A percentile compares a stretch with the other conserved stretches of the same genome.
Evolutionary conservation across 2,113 vertebrate genomes (phyloP).

Genomic region (Dasyprocta punctata): DNA sequence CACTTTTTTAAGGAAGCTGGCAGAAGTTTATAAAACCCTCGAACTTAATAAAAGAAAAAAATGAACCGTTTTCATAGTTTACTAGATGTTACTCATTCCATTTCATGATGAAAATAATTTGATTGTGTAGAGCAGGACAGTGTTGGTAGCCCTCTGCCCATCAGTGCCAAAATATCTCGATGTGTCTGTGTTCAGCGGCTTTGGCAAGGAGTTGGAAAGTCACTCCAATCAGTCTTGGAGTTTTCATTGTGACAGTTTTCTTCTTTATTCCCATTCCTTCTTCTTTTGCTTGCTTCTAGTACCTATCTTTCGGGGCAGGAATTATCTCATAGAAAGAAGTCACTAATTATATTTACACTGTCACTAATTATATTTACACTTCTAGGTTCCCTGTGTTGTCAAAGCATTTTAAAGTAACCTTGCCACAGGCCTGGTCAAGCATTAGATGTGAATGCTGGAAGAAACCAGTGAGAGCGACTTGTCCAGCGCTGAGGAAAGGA

Average conservation of each 20-base stretch:
- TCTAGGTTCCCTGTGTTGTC: constrained; percentile 51
- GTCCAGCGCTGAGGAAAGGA: neutral
- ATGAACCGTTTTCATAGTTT: constrained; percentile 19
- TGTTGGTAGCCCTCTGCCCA: neutral
- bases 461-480: constrained; percentile 57
- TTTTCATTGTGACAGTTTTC: neutral
- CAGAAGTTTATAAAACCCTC: neutral
- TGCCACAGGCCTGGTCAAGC: neutral
- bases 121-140: neutral
- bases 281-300: neutral
- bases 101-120: constrained; percentile 31
- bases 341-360: constrained; percentile 57
- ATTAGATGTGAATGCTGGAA: constrained; percentile 52
- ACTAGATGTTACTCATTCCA: neutral
- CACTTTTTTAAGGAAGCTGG: neutral
- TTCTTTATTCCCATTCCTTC: neutral
- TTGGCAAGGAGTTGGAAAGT: neutral
- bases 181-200: neutral
- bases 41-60: constrained; percentile 34
- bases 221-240: neutral
- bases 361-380: constrained; percentile 58
- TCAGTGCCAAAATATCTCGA: neutral
- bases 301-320: neutral
- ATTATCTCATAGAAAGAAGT: constrained; percentile 6
- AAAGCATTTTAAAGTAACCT: constrained; percentile 44